Percentiles rank a stretch among this genome's conserved stretches.
phyloP scores from a whole-genome alignment of 2,113 vertebrate species.

The Mormyrus iriodes region DNA sequence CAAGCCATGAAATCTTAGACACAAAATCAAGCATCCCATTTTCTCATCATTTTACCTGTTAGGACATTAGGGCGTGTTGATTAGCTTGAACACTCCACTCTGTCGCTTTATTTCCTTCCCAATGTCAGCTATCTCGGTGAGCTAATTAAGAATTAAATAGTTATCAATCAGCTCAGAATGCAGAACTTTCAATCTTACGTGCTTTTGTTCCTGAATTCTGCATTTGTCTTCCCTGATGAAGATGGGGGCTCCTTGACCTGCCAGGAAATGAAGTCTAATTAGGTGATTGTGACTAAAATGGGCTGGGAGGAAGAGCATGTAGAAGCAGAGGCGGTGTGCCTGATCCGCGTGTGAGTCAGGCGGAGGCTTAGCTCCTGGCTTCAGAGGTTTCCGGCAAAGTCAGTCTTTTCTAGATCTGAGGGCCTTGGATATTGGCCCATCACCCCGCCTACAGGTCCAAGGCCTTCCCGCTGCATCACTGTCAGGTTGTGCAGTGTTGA shows the following conservation, averaged over 20 bases:
- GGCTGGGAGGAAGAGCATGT: not conserved
- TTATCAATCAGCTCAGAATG: not conserved
- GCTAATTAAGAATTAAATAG: not conserved
- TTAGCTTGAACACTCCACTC: not conserved
- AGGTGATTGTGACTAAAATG: not conserved
- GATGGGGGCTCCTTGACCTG: constrained; percentile 12
- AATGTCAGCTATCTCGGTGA: not conserved
- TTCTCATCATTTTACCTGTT: not conserved
- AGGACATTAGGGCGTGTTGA: not conserved
- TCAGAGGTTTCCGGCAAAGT: not conserved
- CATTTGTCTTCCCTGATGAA: constrained; percentile 11
- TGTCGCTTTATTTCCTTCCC: not conserved
- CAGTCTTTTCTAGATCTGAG: not conserved
- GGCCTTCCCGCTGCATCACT: not conserved
- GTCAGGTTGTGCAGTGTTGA: not conserved
- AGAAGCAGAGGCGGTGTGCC: not conserved
- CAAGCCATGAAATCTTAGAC: not conserved
- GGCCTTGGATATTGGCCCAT: not conserved
- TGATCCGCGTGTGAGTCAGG: not conserved
- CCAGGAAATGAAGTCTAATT: constrained; percentile 14
- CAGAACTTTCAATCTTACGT: not conserved
- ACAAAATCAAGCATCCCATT: not conserved
- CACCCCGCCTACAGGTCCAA: not conserved
- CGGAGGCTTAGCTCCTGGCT: not conserved
- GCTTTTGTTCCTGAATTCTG: not conserved